phyloP scores from a whole-genome alignment of 2,797 vertebrate genomes.

The Discoglossus pictus region DNA sequence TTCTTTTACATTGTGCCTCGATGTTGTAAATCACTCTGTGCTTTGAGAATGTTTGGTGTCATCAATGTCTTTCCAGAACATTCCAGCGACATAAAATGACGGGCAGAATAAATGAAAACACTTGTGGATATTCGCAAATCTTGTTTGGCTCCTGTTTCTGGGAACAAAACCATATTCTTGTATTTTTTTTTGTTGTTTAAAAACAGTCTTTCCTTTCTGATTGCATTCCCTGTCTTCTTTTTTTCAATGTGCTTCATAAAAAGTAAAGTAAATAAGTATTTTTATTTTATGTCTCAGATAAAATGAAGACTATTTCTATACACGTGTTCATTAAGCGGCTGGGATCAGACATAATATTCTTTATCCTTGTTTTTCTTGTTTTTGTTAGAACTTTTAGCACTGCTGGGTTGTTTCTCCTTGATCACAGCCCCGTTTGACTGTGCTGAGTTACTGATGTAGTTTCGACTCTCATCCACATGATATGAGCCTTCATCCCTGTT shows the following conservation, averaged over 20 bases:
- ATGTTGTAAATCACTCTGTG: constrained; percentile 71
- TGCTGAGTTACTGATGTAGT: constrained; percentile 99
- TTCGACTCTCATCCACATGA: constrained; percentile 96
- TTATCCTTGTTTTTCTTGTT: constrained; percentile 99
- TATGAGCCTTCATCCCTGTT: constrained; percentile 97
- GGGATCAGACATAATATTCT: constrained; percentile 98
- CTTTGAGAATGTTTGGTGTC: constrained; percentile 78
- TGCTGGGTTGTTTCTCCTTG: constrained; percentile 92
- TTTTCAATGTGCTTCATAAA: constrained; percentile 80
- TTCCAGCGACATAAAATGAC: constrained; percentile 90
- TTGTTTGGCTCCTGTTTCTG: constrained; percentile 75
- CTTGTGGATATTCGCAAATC: constrained; percentile 77
- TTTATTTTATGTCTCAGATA: constrained; percentile 86
- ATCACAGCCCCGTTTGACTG: constrained; percentile 96
- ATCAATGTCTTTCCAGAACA: constrained; percentile 82
- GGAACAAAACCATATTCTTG: constrained; percentile 78
- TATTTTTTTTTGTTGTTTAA: constrained; percentile 67
- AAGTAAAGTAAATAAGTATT: constrained; percentile 87
- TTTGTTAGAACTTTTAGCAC: constrained; percentile 88
- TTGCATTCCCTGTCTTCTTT: constrained; percentile 77
- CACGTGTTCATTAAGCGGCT: constrained; percentile 78
- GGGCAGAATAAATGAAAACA: constrained; percentile 90
- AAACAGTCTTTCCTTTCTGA: constrained; percentile 81
- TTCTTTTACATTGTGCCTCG: constrained; percentile 73
- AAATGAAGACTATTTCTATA: constrained; percentile 95